Evolutionary conservation across 2,888 invertebrate species (phyloP), one percentile per base, ranked within the genome.

Genomic region (Ormia ochracea): DNA sequence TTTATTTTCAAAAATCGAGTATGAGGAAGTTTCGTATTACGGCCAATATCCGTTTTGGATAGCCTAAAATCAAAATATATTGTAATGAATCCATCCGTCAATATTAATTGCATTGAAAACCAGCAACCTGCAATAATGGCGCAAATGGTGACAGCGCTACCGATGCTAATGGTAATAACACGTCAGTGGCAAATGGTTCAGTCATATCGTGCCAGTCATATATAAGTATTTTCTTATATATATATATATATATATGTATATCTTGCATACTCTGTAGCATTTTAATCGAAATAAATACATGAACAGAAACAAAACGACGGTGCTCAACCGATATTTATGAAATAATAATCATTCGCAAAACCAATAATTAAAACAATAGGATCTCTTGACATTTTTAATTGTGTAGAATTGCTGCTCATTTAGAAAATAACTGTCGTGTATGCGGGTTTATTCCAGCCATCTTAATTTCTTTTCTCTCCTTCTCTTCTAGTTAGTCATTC

Each of bases 41-140:
- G 85, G 85, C 58, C 86, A 89, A 52, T n/a, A n/a, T 92, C 93
- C 86, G 93, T 95, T 85, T 91, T 95, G 84, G 94, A 95, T 84
- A 92, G 92, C 82, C 90, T 96, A 63, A 96, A 96, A 90, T 93
- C 94, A 82, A 96, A 96, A 91, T 96, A 96, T 90, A 94, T 94
- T 87, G 93, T 95, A 84, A 91, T 96, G 83, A 94, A 93, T 89
- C 92, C 87, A 83, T 58, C 68, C 21, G 69, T 56, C 86, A 80
- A 52, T 54, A 52, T 45, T 68, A 78, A 52, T 58, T 69, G 59
- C 31, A n/a, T 73, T 56, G 78, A 87, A 5, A 84, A 84, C 72
- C 81, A 78, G 80, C 83, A 83, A 82, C 77, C 78, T 52, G 78
- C 82, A 82, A 81, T 82, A 81, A 83, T 84, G 74, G 76, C 83